Evolutionary conservation across 2,888 invertebrate species (phyloP), one percentile per base, ranked within the genome.

Genomic region (Stramonita haemastoma): DNA sequence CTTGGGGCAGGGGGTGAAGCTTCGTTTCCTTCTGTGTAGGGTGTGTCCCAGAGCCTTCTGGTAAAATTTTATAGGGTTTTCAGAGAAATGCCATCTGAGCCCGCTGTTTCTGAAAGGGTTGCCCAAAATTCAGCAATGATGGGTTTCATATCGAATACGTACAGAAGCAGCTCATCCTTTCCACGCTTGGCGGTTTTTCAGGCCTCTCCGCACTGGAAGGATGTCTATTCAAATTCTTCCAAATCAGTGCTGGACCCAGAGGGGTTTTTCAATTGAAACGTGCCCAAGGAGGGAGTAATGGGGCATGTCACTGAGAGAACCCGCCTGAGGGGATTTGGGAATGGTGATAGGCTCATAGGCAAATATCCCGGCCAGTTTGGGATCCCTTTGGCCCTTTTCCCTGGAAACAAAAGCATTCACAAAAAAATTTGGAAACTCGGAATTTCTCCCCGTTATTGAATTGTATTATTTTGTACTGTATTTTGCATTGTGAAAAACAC

Each of bases 301-400:
- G n/a, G 73, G 11, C 73, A 73, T 34, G 0, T n/a, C 46, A 13
- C 29, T 5, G 57, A n/a, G 2, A 4, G 85, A 85, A 26, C n/a
- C 60, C 2, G 85, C 29, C 17, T 85, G 57, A 60, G 85, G 60
- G 29, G 85, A 57, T 19, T 85, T 85, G 85, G 85, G 29, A 57
- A 85, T 11, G 6, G 1, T 57, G 13, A 85, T 60, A 29, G 57
- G 57, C 29, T 85, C 85, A 29, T 85, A 85, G 85, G 32, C 85
- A 26, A 57, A 57, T 11, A 8, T 56, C 83, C 81, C 0, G 17
- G 26, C 46, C 17, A 11, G 26, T 15, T n/a, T 15, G 17, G 13
- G n/a, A 85, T 57, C 29, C 57, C n/a, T n/a, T n/a, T 4, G 32
- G 17, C 32, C 5, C n/a, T n/a, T 17, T 13, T 85, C 60, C 22